Base-by-base conservation (phyloP, 2,797 vertebrate genomes). In the Cuniculus paca region DNA sequence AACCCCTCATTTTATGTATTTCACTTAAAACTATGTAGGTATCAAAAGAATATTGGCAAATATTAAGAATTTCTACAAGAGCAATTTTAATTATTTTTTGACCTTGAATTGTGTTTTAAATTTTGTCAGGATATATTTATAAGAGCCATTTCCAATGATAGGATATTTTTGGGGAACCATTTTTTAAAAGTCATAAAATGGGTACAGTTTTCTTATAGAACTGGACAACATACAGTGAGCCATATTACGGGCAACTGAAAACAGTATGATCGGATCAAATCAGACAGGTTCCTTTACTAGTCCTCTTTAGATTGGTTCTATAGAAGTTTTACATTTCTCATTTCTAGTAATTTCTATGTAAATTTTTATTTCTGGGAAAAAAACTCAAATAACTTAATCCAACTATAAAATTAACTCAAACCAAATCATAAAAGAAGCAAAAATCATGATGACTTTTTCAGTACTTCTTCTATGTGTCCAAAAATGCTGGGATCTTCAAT, bases 401-500 rank as follows among this genome's bases (percentile, higher is more conserved):
- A 45, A 11, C 68, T 91, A 91, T 54, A 91, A 89, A 88, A 72
- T 48, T 48, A 60, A 68, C 17, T 78, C 31, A 72, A 68, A 75
- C 17, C 8, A 45, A 85, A 9, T 72, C 60, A 75, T 92, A 50
- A n/a, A 5, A 84, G 17, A 34, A 70, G 16, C 85, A 70, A 50
- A 90, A 61, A 65, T 98, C 96, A 98, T 78, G 96, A 42, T 24
- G 90, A 95, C 79, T 97, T 98, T 94, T 98, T 98, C 74, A 99
- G 96, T 74, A 98, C 97, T 95, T 98, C 98, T 98, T 99, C 99
- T 58, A 99, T 98, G 89, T 99, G 98, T 96, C 98, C 98, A 95
- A 99, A 99, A 60, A 99, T 99, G 0, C 94, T 98, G 7, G 99
- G 99, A 95, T 99, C 99, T 98, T 99, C 99, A 45, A 99, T 99